A percentile compares a stretch with the other conserved stretches of the same genome.
These are phyloP conservation scores for Meiosimyza decipiens DNA, from an alignment of 2,888 invertebrate genomes.

Conservation along the genomic window DNA sequence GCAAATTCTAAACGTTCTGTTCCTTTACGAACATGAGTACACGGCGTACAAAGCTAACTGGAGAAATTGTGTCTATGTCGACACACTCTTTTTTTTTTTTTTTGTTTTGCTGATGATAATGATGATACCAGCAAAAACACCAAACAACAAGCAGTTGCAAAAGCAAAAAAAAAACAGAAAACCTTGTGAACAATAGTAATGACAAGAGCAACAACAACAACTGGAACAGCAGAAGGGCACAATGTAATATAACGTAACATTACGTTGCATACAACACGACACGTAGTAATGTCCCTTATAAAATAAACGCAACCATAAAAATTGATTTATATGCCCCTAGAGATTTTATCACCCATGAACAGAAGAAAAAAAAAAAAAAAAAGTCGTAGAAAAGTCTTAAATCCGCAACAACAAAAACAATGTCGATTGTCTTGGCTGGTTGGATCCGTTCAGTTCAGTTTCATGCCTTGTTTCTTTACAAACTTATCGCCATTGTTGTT, in stretches of 20 bases:
- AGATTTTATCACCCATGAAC: slow-evolving; percentile 49
- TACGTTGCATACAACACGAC: neutral
- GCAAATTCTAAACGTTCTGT: slow-evolving; percentile 25
- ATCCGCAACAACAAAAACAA: slow-evolving; percentile 22
- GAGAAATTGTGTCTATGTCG: neutral
- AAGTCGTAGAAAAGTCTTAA: slow-evolving; percentile 29
- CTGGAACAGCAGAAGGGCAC: slow-evolving; percentile 8
- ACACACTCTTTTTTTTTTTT: neutral
- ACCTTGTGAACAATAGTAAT: slow-evolving; percentile 21
- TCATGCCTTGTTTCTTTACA: neutral
- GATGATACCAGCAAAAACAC: no score
- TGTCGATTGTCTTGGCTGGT: slow-evolving; percentile 19
- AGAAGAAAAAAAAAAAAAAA: no score
- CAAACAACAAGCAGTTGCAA: neutral
- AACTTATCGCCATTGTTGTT: slow-evolving; percentile 1
- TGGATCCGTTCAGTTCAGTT: slow-evolving; percentile 11
- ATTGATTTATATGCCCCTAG: slow-evolving; percentile 50
- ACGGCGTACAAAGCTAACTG: neutral
- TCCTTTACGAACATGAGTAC: neutral
- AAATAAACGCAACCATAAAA: slow-evolving; percentile 41
- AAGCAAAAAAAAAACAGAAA: neutral
- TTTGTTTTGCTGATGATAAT: neutral
- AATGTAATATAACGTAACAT: neutral
- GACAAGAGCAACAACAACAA: slow-evolving; percentile 10
- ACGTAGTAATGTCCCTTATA: slow-evolving; percentile 26